Evolutionary conservation across 1,140 invertebrate species (phyloP), one percentile per base, ranked within the genome.

Genomic region (Lethrus apterus): DNA sequence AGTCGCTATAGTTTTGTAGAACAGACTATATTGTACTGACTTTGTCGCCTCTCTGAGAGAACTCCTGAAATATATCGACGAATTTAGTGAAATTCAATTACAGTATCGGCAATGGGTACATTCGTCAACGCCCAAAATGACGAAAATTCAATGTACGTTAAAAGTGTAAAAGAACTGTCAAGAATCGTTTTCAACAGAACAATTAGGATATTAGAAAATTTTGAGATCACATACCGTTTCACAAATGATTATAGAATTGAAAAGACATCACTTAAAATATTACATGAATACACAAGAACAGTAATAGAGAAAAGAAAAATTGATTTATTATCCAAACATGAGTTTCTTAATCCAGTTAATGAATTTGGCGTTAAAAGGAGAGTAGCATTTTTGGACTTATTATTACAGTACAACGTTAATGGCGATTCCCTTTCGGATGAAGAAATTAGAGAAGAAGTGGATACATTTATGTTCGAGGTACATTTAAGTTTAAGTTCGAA

Each of bases 391-490:
- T 44, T 51, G 9, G 50, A 51, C 36, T 43, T 48, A 8, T 17
- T 48, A 15, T 29, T 48, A 13, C 20, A 48, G n/a, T 43, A 45
- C 23, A 15, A 14, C n/a, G n/a, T 40, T 20, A 19, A 34, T 3
- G 49, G 38, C 23, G 18, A 19, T 2, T 64, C 68, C 5, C 64
- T 88, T n/a, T 64, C 72, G 0, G 71, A 78, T 49, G 73, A 76
- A 44, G 78, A 84, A 56, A 84, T 90, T 35, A 70, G 81, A 38
- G 86, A 89, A 62, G 86, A 90, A 72, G 86, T 89, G 5, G 86
- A 91, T 58, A 90, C 86, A 3, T 91, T 91, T 59, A 89, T 85
- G 78, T 86, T 86, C 66, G 83, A 84, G 72, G 83, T 83, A 38
- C 50, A 50, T 29, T n/a, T 8, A 29, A 7, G 7, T 29, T 8